phyloP scores from a whole-genome alignment of 2,113 vertebrate species.

The Bos taurus region ARS-UCD2.0 NC_037339.1:11401001-11401500 shows the following conservation, averaged over 20 bases:
- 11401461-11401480: neutral
- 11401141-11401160: neutral
- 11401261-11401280: neutral
- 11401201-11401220: neutral
- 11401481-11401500: neutral
- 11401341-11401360: neutral
- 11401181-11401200: neutral
- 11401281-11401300: neutral
- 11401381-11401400: neutral
- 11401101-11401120: neutral
- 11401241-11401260: neutral
- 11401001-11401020: no score
- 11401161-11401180: neutral
- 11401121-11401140: neutral
- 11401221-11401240: neutral
- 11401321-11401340: no score
- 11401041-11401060: no score
- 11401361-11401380: neutral
- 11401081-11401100: neutral
- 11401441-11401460: neutral
- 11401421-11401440: neutral
- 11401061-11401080: neutral
- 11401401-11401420: neutral
- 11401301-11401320: neutral
- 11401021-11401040: no score